Base-by-base conservation (phyloP, 92 coral and sea anemone genomes). In the Epizoanthus ramosus region DNA sequence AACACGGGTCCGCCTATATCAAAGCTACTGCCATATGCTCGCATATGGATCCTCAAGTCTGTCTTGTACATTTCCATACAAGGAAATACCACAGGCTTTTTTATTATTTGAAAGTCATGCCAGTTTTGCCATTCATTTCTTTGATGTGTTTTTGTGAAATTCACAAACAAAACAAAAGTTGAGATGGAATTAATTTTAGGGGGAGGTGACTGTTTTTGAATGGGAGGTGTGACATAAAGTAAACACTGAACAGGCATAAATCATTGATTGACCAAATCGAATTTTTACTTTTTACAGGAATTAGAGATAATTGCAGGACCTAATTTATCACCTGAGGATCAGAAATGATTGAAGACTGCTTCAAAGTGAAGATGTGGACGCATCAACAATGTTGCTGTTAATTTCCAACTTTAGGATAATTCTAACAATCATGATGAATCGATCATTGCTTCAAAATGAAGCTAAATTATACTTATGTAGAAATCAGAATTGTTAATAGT, bases 381-480 rank as follows among this genome's bases (percentile, higher is more conserved):
- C 16, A 75, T 28, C 28, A 76, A 22, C 24, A 68, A 59, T 43
- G 41, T 18, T 31, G 21, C 57, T 43, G 61, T 60, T 39, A 69
- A 57, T 75, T 47, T 47, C 54, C 8, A 47, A 43, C 9, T n/a
- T 13, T 3, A 39, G 59, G 43, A 61, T 31, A 58, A 24, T 17
- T 17, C 39, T 47, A 77, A 57, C 80, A 19, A 77, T 41, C 70
- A 77, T 77, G 61, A 47, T 8, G 54, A 41, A 19, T 77, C 0
- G 57, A 61, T 22, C 71, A 59, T 18, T 77, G 82, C 82, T 77
- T 77, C 82, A 77, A 53, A 43, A 10, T 77, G 82, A 77, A 77
- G 82, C 82, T 65, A n/a, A n/a, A n/a, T 45, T 37, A 43, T 21
- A 41, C 61, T 13, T 71, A 18, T 71, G 53, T 57, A 71, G 47